A percentile compares a stretch with the other conserved stretches of the same genome.
Evolutionary conservation across 2,113 vertebrate genomes (phyloP).

Genomic region (Columba janthina): DNA sequence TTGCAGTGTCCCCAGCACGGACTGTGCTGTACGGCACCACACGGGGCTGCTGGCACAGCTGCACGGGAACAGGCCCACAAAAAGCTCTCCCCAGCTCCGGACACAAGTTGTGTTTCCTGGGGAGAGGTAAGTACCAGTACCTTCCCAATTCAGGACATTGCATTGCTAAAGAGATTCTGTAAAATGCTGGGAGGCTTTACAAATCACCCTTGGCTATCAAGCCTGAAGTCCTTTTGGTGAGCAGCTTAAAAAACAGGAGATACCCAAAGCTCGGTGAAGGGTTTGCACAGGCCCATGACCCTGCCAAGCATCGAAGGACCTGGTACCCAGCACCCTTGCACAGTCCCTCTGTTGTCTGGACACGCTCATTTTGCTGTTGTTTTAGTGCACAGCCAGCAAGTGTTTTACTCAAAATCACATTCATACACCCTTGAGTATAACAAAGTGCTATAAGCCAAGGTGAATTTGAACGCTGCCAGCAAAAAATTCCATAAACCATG

Average conservation of each 20-base stretch:
- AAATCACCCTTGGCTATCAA: background rate
- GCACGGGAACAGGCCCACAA: too few relatives aligned
- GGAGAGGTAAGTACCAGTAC: background rate
- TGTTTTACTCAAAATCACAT: background rate
- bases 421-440: background rate
- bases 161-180: background rate
- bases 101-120: background rate
- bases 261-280: background rate
- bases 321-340: background rate
- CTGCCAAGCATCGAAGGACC: background rate
- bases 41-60: background rate
- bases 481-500: background rate
- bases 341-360: background rate
- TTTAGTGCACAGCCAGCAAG: background rate
- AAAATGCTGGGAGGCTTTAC: background rate
- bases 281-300: background rate
- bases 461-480: background rate
- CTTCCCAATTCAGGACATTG: background rate
- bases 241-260: background rate
- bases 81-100: background rate
- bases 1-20: background rate
- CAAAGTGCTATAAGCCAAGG: background rate
- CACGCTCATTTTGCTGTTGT: background rate
- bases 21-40: fast-evolving
- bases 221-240: background rate